Evolutionary conservation across 2,113 vertebrate species (phyloP).

Genomic region (Charina bottae): DNA sequence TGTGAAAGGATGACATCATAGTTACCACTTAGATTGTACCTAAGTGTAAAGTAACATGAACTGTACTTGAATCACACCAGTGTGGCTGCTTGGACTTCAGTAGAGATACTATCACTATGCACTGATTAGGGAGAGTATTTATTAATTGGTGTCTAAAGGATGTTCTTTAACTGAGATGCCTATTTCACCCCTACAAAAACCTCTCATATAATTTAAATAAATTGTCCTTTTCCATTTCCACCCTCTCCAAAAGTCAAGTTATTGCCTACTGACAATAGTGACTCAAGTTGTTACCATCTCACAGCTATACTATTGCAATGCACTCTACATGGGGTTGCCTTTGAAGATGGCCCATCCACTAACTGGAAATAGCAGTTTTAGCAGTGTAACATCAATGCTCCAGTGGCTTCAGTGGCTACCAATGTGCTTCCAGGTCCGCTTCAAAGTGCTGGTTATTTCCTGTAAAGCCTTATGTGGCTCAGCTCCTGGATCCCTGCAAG

Average conservation of each 20-base stretch:
- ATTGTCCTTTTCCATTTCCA: not conserved
- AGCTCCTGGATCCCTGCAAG: not conserved
- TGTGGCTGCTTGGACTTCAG: not conserved
- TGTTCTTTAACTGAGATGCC: not conserved
- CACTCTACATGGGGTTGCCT: not conserved
- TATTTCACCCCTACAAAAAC: not conserved
- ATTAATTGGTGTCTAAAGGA: not conserved
- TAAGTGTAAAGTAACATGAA: not conserved
- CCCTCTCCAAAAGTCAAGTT: not conserved
- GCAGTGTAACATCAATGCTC: not conserved
- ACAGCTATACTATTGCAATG: not conserved
- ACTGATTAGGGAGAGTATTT: not conserved
- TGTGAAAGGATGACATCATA: not conserved
- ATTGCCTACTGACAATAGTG: not conserved
- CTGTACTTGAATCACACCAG: not conserved
- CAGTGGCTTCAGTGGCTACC: not conserved
- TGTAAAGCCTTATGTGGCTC: not conserved
- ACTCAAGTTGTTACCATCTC: not conserved
- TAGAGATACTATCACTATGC: not conserved
- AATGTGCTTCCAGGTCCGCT: not conserved
- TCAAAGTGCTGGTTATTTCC: not conserved
- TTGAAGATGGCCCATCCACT: not conserved
- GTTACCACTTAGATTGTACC: not conserved
- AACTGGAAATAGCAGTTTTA: not conserved
- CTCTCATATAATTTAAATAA: not conserved